Percentiles rank a stretch among this genome's conserved stretches.
Conservation (phyloP, 2,113 vertebrate genomes). For the Apteryx owenii region DNA sequence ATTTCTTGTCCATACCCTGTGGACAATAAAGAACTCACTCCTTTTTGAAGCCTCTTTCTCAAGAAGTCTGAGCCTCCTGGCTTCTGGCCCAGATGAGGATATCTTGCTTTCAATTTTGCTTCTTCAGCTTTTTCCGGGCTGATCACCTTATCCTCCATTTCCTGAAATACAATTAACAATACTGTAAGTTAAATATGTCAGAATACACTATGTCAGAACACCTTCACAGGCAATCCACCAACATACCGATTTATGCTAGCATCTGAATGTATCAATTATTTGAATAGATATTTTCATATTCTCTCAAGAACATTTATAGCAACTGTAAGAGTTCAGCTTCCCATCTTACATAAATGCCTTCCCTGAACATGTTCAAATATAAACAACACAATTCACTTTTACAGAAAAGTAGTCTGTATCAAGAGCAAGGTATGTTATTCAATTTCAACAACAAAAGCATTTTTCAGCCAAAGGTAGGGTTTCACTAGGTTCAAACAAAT, state of each 20-base stretch:
- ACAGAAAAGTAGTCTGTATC: neutral
- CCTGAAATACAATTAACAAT: conserved; percentile 72
- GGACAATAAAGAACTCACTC: conserved; percentile 83
- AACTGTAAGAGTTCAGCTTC: neutral
- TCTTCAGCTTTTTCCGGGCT: conserved; percentile 95
- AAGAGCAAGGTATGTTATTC: neutral
- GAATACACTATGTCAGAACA: neutral
- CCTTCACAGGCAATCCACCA: neutral
- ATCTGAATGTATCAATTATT: neutral
- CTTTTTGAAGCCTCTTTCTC: conserved; percentile 96
- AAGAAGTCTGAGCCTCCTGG: conserved; percentile 96
- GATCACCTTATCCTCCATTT: conserved; percentile 93
- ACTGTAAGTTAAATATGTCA: neutral
- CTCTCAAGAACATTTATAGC: neutral
- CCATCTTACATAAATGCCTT: neutral
- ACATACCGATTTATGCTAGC: neutral
- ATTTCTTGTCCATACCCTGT: neutral
- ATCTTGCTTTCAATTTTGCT: conserved; percentile 95
- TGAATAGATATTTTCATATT: neutral
- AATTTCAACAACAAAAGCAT: neutral
- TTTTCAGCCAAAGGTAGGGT: neutral
- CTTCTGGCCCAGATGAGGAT: conserved; percentile 94
- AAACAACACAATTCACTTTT: neutral
- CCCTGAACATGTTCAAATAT: neutral
- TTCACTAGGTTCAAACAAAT: neutral